Conservation (phyloP, 2,888 invertebrate genomes). For the Hedychridium roseum region DNA sequence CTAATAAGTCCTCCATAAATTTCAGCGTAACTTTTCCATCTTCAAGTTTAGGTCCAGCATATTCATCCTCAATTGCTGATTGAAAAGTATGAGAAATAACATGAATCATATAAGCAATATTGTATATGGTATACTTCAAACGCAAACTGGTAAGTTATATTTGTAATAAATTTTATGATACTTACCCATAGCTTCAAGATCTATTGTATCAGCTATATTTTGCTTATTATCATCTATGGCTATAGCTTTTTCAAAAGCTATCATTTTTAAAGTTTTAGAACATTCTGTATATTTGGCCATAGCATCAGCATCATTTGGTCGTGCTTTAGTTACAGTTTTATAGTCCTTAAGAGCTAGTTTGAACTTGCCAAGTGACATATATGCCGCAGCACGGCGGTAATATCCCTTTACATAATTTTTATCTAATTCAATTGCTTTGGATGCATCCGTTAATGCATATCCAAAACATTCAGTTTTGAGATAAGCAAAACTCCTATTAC, state of each 20-base stretch:
- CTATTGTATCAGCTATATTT: slow-evolving; percentile 86
- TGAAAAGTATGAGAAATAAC: neutral
- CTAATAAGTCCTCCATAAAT: slow-evolving; percentile 90
- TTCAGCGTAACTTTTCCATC: slow-evolving; percentile 87
- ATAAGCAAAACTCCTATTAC: slow-evolving; percentile 95
- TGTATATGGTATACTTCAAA: no score
- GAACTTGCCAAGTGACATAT: slow-evolving; percentile 98
- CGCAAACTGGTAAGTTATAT: slow-evolving; percentile 1
- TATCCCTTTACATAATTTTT: slow-evolving; percentile 93
- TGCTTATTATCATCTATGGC: slow-evolving; percentile 89
- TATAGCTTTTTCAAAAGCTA: slow-evolving; percentile 97
- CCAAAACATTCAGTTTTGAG: slow-evolving; percentile 95
- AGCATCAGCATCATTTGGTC: slow-evolving; percentile 94
- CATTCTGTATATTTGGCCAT: slow-evolving; percentile 92
- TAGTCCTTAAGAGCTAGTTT: slow-evolving; percentile 96
- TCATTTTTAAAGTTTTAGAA: slow-evolving; percentile 92
- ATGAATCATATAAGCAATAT: neutral
- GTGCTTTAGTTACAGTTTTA: slow-evolving; percentile 93
- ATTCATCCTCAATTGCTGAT: slow-evolving; percentile 92
- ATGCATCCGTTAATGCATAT: slow-evolving; percentile 90
- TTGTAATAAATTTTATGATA: slow-evolving; percentile 30
- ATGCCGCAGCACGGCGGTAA: slow-evolving; percentile 94
- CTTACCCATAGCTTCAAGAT: slow-evolving; percentile 91
- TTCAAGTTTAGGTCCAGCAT: slow-evolving; percentile 88
- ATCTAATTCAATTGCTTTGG: slow-evolving; percentile 89